phyloP scores from a whole-genome alignment of 92 coral and sea anemone genomes.

The Parazoanthus swiftii region DNA sequence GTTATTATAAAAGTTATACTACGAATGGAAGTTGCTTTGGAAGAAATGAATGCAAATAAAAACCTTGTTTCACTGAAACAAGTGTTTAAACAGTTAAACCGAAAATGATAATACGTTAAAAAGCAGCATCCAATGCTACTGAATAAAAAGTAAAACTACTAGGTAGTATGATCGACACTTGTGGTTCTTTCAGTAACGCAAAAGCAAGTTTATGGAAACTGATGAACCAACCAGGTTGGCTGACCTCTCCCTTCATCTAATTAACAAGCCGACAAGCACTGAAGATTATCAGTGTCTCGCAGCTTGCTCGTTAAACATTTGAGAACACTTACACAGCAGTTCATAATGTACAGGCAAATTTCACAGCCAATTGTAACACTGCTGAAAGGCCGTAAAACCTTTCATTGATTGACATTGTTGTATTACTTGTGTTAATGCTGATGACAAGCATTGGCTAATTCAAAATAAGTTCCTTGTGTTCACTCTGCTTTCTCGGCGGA shows the following conservation, averaged over 20 bases:
- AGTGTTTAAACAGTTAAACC: not conserved
- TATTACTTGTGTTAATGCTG: conserved; percentile 15
- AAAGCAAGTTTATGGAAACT: not conserved
- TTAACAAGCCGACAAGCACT: conserved; percentile 11
- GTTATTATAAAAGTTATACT: not conserved
- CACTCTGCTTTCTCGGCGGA: conserved; percentile 23
- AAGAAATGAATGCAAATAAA: not conserved
- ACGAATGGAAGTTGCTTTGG: not conserved
- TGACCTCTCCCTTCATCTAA: not conserved
- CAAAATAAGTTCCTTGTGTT: not conserved
- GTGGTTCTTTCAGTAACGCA: not conserved
- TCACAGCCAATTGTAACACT: conserved; percentile 4
- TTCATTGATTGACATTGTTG: not conserved
- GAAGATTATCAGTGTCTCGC: not conserved
- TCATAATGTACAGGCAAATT: conserved; percentile 26
- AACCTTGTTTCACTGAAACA: not conserved
- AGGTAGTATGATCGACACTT: not conserved
- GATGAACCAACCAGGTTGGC: not conserved
- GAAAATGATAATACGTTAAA: not conserved
- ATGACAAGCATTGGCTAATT: conserved; percentile 22
- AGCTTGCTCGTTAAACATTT: not conserved
- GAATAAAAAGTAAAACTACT: not conserved
- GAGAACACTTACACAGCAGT: conserved; percentile 10
- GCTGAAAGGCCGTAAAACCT: not conserved
- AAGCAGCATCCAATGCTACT: conserved; percentile 25